These are phyloP conservation scores for Yponomeuta evonymella DNA, from an alignment of 2,888 invertebrate genomes.

Conservation along the genomic window DNA sequence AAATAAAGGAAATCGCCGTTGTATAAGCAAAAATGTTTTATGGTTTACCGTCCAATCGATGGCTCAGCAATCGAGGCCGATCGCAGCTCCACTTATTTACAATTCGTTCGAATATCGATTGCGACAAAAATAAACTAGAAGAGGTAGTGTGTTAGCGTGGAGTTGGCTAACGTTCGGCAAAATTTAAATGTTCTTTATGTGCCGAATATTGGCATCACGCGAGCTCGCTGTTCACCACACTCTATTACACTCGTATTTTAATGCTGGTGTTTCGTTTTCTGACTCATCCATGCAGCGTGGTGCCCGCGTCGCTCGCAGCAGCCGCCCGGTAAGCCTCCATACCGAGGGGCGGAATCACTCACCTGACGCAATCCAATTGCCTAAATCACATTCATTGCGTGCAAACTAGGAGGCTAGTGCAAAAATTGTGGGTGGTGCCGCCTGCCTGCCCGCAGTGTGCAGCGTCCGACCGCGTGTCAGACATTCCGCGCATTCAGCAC, in stretches of 20 bases:
- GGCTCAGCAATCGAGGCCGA: constrained; percentile 56
- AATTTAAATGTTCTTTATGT: constrained; percentile 37
- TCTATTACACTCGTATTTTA: constrained; percentile 40
- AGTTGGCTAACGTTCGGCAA: constrained; percentile 63
- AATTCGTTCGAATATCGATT: constrained; percentile 64
- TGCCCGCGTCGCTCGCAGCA: constrained; percentile 52
- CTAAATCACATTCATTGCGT: background rate
- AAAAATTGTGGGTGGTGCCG: constrained; percentile 4
- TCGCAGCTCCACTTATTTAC: constrained; percentile 54
- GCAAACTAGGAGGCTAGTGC: background rate
- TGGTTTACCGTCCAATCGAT: constrained; percentile 69
- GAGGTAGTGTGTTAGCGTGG: constrained; percentile 68
- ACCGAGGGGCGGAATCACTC: no score
- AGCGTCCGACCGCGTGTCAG: constrained; percentile 38
- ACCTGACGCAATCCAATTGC: no score
- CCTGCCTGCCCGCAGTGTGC: background rate
- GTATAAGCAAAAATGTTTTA: constrained; percentile 69
- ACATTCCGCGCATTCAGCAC: constrained; percentile 65
- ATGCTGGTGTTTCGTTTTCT: constrained; percentile 59
- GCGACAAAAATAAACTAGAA: constrained; percentile 69
- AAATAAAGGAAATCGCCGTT: constrained; percentile 74
- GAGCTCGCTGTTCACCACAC: constrained; percentile 25
- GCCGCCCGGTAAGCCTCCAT: constrained; percentile 35
- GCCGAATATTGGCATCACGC: constrained; percentile 24
- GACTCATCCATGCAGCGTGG: constrained; percentile 70